phyloP scores from a whole-genome alignment of 2,113 vertebrate species.

The Tylochromis polylepis region DNA sequence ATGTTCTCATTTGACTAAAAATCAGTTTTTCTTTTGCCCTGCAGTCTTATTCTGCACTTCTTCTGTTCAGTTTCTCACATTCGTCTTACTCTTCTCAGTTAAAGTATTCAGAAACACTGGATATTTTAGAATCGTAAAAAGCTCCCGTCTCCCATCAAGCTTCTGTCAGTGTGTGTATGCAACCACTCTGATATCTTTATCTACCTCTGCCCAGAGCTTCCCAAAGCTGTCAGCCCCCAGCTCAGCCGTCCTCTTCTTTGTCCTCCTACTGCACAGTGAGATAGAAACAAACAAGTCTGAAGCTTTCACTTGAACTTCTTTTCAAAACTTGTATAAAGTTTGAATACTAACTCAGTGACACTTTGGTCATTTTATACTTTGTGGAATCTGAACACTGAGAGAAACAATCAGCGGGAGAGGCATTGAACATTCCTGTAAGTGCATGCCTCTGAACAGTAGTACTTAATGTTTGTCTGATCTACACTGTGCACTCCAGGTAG shows the following conservation, averaged over 20 bases:
- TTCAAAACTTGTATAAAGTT: not conserved
- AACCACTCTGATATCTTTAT: slow-evolving; percentile 42
- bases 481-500: slow-evolving; percentile 1
- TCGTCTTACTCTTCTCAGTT: not conserved
- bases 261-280: not conserved
- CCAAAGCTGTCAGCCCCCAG: slow-evolving; percentile 29
- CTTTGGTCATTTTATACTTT: not conserved
- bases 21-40: not conserved
- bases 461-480: slow-evolving; percentile 16
- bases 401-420: not conserved
- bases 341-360: not conserved
- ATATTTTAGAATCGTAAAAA: slow-evolving; percentile 14
- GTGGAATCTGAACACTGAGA: not conserved
- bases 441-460: slow-evolving; percentile 38
- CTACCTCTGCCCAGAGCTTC: slow-evolving; percentile 38
- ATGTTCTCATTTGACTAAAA: not conserved
- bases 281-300: slow-evolving; percentile 4
- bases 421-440: not conserved
- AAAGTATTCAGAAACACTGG: not conserved
- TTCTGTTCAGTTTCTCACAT: not conserved
- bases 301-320: not conserved
- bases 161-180: not conserved
- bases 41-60: not conserved
- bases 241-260: slow-evolving; percentile 10
- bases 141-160: not conserved